Evolutionary conservation across 1,140 invertebrate genomes (phyloP), one percentile per base, ranked within the genome.

Genomic region (Drosophila ananassae): DNA sequence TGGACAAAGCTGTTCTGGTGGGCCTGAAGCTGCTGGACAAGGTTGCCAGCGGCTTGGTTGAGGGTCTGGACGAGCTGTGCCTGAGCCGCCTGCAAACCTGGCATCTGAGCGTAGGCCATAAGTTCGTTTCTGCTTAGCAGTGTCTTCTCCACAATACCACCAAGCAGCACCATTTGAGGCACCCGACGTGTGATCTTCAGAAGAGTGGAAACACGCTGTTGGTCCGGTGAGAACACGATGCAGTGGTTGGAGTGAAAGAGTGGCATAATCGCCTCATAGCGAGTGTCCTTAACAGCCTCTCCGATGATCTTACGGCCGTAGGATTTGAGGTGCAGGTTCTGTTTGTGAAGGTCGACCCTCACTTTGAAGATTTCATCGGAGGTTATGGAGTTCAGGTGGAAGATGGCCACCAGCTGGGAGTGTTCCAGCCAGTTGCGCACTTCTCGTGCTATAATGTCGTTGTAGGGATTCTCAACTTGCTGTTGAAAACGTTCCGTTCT

Each of bases 391-490:
- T 96, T 97, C 21, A 93, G 61, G 79, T 97, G 96, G 56, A 95
- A 93, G 64, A 96, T 93, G 22, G 93, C 94, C 63, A 96, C 90
- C 92, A 96, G 94, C 83, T 94, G 94, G 1, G 96, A 96, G 47
- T 94, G 93, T 37, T 95, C 93, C 73, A 96, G 95, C 94, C 94
- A 95, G 79, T 95, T 93, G 3, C 93, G 83, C 54, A 94, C 93
- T 90, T 97, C 96, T 44, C 93, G 93, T 0, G 95, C 95, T 46
- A 96, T 92, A 34, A 97, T 95, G 46, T 91, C 89, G 90, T 96
- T 93, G 77, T 95, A 96, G 2, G 95, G 95, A 91, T 96, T 94
- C 22, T 93, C 92, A 25, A 92, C 73, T 28, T 76, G 28, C 44
- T 82, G 80, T 63, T 60, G 52, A 4, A 52, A 77, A 1, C 80